Base-by-base conservation (phyloP, 1,140 invertebrate genomes). In the Diprion similis region DNA sequence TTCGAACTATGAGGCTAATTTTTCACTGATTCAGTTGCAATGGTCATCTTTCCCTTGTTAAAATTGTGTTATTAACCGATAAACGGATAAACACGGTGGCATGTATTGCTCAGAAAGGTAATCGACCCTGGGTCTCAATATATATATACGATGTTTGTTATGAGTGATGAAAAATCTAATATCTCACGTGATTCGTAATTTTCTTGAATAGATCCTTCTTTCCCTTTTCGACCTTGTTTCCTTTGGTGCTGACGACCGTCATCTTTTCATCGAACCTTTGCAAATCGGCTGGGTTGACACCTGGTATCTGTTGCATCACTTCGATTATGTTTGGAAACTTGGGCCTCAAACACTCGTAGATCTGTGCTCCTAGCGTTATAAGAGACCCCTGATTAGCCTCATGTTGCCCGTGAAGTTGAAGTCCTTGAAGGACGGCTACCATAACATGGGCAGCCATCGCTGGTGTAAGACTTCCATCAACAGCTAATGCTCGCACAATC, bases 131-230 rank as follows among this genome's bases (percentile, higher is more conserved):
- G 24, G 24, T 3, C 24, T 37, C 24, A 37, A 6, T 37, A 1
- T 37, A 37, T 37, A 37, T 37, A 37, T 37, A 37, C 2, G 24
- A 37, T 37, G 24, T 37, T 37, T 37, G 24, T 37, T 37, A 37
- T 37, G 24, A 3, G 24, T 37, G 6, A 37, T 37, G 6, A 37
- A 37, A 59, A 46, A 15, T 69, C 10, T 45, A n/a, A 75, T 51
- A n/a, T 81, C 84, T 85, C 85, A 95, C 93, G 86, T 92, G 92
- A 73, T 91, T 91, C 2, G 96, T 95, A 65, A 98, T 91, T 87
- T 96, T 96, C 84, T 95, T 97, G 84, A 97, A 97, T 13, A 95
- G 88, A 83, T 97, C 96, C 79, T 96, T 96, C 84, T 96, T 97
- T 74, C 93, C 93, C 81, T 96, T 96, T 79, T 97, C 96, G 13